These are phyloP conservation scores for Clarias laeviceps DNA, from an alignment of 2,797 vertebrate genomes.

Conservation along the genomic window DNA sequence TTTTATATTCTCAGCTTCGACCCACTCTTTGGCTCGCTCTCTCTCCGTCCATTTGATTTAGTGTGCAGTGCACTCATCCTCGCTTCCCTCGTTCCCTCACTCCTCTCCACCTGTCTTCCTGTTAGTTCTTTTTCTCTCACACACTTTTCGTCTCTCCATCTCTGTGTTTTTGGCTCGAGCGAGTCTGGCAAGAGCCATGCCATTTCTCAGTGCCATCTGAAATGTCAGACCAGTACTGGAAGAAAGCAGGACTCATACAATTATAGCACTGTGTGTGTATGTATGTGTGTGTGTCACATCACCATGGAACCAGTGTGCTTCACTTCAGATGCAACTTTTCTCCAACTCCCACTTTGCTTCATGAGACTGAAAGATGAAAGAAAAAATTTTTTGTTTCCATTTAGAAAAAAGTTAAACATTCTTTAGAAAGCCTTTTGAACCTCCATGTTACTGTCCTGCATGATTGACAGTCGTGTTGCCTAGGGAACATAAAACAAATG, in stretches of 20 bases:
- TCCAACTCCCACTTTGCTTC: background rate
- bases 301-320: conserved; percentile 10
- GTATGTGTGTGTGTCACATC: conserved; percentile 13
- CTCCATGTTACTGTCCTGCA: background rate
- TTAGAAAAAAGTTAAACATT: background rate
- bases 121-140: background rate
- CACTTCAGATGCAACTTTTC: conserved; percentile 8
- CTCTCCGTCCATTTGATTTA: conserved; percentile 22
- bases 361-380: background rate
- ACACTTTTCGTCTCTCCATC: conserved; percentile 4
- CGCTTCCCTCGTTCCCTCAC: background rate
- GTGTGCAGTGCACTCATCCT: conserved; percentile 18
- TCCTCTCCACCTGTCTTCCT: conserved; percentile 56
- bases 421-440: background rate
- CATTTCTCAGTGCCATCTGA: conserved; percentile 37
- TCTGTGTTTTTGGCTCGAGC: conserved; percentile 3
- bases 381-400: background rate
- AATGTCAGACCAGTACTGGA: conserved; percentile 44
- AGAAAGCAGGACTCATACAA: conserved; percentile 28
- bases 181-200: conserved; percentile 30
- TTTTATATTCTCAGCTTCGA: conserved; percentile 13
- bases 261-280: conserved; percentile 27
- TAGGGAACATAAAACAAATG: background rate
- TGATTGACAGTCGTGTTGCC: background rate
- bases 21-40: conserved; percentile 16